Conservation (phyloP, 92 coral and sea anemone genomes). For the Isaurus tuberculatus region DNA sequence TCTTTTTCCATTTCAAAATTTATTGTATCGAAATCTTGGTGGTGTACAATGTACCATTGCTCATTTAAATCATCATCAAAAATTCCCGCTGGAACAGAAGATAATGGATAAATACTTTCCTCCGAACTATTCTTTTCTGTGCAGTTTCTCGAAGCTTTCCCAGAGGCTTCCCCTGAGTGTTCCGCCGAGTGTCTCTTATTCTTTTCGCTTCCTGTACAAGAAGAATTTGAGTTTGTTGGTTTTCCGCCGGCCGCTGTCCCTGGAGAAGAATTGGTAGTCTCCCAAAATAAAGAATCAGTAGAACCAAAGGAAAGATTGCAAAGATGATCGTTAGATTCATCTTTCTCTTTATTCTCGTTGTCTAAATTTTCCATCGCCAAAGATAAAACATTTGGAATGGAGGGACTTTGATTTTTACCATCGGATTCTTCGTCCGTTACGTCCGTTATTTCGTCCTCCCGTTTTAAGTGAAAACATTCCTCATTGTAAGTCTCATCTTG, state of each 20-base stretch:
- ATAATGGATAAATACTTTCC: slow-evolving; percentile 8
- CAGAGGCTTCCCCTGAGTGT: too few species aligned
- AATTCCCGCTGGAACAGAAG: slow-evolving; percentile 37
- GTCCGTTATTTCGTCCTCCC: slow-evolving; percentile 42
- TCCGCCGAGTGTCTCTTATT: not conserved
- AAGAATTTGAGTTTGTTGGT: slow-evolving; percentile 13
- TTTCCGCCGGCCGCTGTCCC: slow-evolving; percentile 9
- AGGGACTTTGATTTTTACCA: not conserved
- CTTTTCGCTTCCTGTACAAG: not conserved
- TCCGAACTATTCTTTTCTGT: not conserved
- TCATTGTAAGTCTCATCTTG: not conserved
- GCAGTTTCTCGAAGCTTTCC: not conserved
- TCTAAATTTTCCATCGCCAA: slow-evolving; percentile 15
- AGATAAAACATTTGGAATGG: slow-evolving; percentile 34
- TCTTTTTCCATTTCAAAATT: not conserved
- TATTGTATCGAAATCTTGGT: not conserved
- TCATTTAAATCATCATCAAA: slow-evolving; percentile 2
- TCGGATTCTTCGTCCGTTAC: slow-evolving; percentile 28
- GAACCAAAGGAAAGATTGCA: slow-evolving; percentile 33
- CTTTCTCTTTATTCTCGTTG: not conserved
- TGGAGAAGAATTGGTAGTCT: slow-evolving; percentile 15
- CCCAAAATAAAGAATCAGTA: slow-evolving; percentile 42
- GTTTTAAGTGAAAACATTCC: slow-evolving; percentile 17
- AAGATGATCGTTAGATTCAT: not conserved
- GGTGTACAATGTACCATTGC: slow-evolving; percentile 30